A percentile compares a stretch with the other conserved stretches of the same genome.
Conservation (phyloP, 2,113 vertebrate species). For the Chamaetylas fuelleborni region DNA sequence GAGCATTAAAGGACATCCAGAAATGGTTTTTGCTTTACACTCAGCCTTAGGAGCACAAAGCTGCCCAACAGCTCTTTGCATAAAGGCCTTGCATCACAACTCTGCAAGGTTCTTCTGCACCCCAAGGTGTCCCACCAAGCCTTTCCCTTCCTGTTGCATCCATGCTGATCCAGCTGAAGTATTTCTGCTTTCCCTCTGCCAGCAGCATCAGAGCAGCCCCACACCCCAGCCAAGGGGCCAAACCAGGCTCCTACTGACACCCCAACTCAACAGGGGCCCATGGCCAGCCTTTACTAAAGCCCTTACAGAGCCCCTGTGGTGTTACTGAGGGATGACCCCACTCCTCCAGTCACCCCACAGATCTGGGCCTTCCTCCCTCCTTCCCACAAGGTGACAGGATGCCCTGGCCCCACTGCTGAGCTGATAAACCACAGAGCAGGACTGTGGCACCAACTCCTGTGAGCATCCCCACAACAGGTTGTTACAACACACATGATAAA, state of each 20-base stretch:
- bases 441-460: accelerated
- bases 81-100: neutral
- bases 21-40: accelerated
- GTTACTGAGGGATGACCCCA: neutral
- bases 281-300: neutral
- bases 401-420: neutral
- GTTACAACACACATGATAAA: neutral
- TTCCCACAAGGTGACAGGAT: neutral
- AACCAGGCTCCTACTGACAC: neutral
- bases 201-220: neutral
- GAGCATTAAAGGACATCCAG: neutral
- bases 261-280: neutral
- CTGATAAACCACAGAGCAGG: neutral
- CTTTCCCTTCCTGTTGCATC: neutral
- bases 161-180: neutral
- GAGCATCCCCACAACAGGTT: neutral
- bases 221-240: neutral
- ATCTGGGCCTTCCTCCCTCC: neutral
- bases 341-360: neutral
- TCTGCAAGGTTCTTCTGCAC: accelerated
- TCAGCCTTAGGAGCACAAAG: neutral
- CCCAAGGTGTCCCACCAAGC: neutral
- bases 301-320: neutral
- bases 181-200: neutral
- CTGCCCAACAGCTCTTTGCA: neutral